Conservation (phyloP, 2,888 invertebrate species). For the Myathropa florea region DNA sequence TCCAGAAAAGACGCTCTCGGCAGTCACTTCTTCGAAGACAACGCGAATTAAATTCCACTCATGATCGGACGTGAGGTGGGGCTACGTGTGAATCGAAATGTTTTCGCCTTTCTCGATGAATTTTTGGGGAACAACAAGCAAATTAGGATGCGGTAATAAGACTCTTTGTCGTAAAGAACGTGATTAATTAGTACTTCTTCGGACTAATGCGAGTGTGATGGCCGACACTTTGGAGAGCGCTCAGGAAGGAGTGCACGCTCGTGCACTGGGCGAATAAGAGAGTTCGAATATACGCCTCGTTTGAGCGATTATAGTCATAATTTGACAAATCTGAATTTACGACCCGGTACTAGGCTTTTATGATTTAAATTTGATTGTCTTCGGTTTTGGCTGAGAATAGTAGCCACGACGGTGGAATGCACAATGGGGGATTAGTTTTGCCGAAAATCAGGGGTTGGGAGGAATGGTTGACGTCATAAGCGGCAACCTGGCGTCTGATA, state of each 20-base stretch:
- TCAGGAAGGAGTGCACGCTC: background rate
- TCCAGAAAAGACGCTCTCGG: background rate
- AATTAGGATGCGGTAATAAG: conserved; percentile 19
- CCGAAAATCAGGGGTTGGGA: background rate
- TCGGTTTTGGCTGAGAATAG: background rate
- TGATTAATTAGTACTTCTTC: conserved; percentile 24
- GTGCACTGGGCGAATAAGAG: background rate
- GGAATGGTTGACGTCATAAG: background rate
- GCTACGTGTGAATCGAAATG: conserved; percentile 10
- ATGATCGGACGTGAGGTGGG: background rate
- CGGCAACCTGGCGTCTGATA: background rate
- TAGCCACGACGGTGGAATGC: background rate
- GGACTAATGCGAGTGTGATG: conserved; percentile 8
- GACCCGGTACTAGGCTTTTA: background rate
- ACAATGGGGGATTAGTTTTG: background rate
- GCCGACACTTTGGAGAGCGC: background rate
- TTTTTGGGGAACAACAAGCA: conserved; percentile 24
- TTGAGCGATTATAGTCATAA: background rate
- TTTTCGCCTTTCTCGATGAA: background rate
- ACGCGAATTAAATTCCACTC: conserved; percentile 20
- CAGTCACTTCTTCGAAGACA: background rate
- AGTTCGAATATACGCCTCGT: background rate
- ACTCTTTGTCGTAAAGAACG: conserved; percentile 20
- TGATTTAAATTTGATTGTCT: background rate
- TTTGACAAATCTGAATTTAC: conserved; percentile 25